Evolutionary conservation across 2,888 invertebrate species (phyloP), one percentile per base, ranked within the genome.

Genomic region (Maniola hyperantus): DNA sequence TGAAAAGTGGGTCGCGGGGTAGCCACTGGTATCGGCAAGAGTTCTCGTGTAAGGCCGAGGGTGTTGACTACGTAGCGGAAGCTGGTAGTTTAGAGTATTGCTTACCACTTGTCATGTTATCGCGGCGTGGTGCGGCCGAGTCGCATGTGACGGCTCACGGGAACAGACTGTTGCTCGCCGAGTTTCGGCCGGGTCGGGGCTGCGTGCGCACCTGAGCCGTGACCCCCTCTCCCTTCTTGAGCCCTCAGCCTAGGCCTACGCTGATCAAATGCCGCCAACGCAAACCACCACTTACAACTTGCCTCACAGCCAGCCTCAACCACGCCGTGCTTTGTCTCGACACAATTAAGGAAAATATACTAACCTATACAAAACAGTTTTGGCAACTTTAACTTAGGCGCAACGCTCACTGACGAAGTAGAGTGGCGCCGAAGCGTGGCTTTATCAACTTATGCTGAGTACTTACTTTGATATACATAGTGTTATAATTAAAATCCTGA

Each of bases 91-190:
- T 73, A 74, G 74, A 74, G n/a, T 76, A 72, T 74, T 76, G 86
- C 88, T 91, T 90, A 91, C 91, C 90, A 85, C 88, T 82, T 80
- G 84, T 80, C 89, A 91, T 90, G 82, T 80, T 86, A 83, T 73
- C 80, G 85, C 82, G 80, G 76, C 79, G 83, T 77, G 76, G 77
- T 77, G 76, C 76, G 74, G 79, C 76, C 81, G 81, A 80, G 79
- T 82, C 79, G 86, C 83, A 81, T 80, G 79, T 82, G 81, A 72
- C 82, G 88, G 88, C 86, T 83, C 86, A 86, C 90, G 85, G 85
- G 87, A 86, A 84, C 90, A 90, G 89, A 91, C 91, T 91, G 91
- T 91, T 91, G 91, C 91, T 88, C 80, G 10, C 26, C 20, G 50
- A 51, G 26, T 20, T 5, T 75, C 80, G 83, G 83, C 88, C 88